These are phyloP conservation scores for Chelon labrosus DNA, from an alignment of 2,797 vertebrate species.

Conservation along the genomic window DNA sequence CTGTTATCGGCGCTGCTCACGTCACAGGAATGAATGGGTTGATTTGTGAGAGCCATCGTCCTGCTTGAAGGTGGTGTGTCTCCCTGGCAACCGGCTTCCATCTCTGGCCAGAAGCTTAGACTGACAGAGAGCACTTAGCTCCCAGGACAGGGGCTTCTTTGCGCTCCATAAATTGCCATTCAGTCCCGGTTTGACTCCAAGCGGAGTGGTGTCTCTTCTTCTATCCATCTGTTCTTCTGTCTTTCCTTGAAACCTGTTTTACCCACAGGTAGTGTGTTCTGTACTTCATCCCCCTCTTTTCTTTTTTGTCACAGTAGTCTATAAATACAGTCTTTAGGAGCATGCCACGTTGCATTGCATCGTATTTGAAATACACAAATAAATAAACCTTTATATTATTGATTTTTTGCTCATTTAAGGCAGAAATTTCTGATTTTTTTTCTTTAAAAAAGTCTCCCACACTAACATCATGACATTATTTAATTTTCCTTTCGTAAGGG, in stretches of 20 bases:
- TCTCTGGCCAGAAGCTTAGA: constrained; percentile 65
- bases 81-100: constrained; percentile 81
- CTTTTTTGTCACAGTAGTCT: too few relatives aligned
- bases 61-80: constrained; percentile 81
- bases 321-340: too few relatives aligned
- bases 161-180: constrained; percentile 25
- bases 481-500: background rate
- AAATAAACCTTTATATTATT: background rate
- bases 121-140: constrained; percentile 57
- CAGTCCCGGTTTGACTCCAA: constrained; percentile 47
- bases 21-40: constrained; percentile 79
- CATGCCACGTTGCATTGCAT: background rate
- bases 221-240: constrained; percentile 11
- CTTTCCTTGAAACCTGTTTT: constrained; percentile 6
- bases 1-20: constrained; percentile 56
- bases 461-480: background rate
- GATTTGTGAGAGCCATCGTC: constrained; percentile 75
- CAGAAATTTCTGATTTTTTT: background rate
- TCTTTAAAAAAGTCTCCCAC: background rate
- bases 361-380: background rate
- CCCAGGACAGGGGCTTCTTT: constrained; percentile 48
- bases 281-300: background rate
- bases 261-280: background rate
- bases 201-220: constrained; percentile 5
- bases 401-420: background rate